Conservation (phyloP, 2,113 vertebrate genomes). For the Trematomus loennbergii region DNA sequence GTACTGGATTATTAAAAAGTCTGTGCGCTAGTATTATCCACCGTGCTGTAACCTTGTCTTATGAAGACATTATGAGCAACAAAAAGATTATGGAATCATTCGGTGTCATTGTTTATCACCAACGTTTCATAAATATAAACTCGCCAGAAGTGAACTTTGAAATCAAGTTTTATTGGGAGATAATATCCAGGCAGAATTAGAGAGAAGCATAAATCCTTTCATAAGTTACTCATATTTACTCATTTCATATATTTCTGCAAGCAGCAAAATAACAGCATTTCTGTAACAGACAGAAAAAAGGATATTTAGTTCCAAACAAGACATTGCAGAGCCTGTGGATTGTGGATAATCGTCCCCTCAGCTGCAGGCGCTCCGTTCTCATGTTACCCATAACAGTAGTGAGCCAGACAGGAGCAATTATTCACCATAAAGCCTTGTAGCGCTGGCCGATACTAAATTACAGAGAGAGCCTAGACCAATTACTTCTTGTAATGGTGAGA, state of each 20-base stretch:
- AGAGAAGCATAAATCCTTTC: slow-evolving; percentile 36
- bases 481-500: slow-evolving; percentile 78
- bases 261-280: slow-evolving; percentile 18
- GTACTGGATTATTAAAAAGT: slow-evolving; percentile 57
- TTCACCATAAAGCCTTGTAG: slow-evolving; percentile 75
- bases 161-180: slow-evolving; percentile 20
- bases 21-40: slow-evolving; percentile 32
- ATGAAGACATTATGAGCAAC: slow-evolving; percentile 49
- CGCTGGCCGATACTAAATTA: slow-evolving; percentile 74
- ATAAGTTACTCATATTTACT: slow-evolving; percentile 50
- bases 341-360: slow-evolving; percentile 33
- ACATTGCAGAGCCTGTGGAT: slow-evolving; percentile 32
- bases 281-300: slow-evolving; percentile 3
- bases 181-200: slow-evolving; percentile 20
- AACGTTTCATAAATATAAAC: slow-evolving; percentile 39
- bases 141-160: slow-evolving; percentile 41
- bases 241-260: not conserved
- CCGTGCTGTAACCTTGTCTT: slow-evolving; percentile 36
- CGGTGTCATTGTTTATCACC: slow-evolving; percentile 43
- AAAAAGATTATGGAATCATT: slow-evolving; percentile 46
- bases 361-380: slow-evolving; percentile 54
- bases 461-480: slow-evolving; percentile 71
- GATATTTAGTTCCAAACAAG: slow-evolving; percentile 29
- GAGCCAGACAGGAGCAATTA: slow-evolving; percentile 76
- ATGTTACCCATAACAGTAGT: slow-evolving; percentile 56